These are phyloP conservation scores for Ladona fulva DNA, from an alignment of 1,140 invertebrate species.

Conservation along the genomic window DNA sequence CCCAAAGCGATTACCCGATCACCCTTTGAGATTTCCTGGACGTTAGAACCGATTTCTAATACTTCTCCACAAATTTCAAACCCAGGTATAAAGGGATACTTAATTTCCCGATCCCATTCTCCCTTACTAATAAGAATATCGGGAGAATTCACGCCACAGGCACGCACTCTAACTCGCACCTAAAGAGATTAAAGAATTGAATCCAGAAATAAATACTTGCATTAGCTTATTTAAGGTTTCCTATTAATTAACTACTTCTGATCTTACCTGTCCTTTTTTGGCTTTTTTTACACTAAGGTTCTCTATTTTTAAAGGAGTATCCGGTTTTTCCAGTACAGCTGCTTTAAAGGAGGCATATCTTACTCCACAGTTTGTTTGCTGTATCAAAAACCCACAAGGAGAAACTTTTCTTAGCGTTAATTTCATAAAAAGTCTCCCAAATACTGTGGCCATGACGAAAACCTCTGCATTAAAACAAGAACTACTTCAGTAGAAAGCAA, in stretches of 20 bases:
- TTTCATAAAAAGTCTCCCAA: background rate
- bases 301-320: constrained; percentile 37
- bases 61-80: constrained; percentile 46
- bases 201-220: constrained; percentile 14
- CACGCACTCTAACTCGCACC: constrained; percentile 47
- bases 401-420: background rate
- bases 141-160: constrained; percentile 48
- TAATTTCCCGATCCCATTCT: constrained; percentile 36
- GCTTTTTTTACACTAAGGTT: constrained; percentile 29
- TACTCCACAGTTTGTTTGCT: background rate
- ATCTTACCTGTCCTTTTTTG: constrained; percentile 24
- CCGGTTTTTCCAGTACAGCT: constrained; percentile 41
- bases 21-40: constrained; percentile 35
- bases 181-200: constrained; percentile 26
- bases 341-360: constrained; percentile 28
- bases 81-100: constrained; percentile 44
- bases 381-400: background rate
- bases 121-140: constrained; percentile 44
- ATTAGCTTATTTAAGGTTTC: background rate
- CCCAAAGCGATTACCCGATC: constrained; percentile 45
- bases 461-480: too few species aligned
- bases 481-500: too few species aligned
- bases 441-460: background rate
- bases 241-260: background rate
- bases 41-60: constrained; percentile 34